Base-by-base conservation (phyloP, 2,797 vertebrate genomes). In the Sylvia borin region DNA sequence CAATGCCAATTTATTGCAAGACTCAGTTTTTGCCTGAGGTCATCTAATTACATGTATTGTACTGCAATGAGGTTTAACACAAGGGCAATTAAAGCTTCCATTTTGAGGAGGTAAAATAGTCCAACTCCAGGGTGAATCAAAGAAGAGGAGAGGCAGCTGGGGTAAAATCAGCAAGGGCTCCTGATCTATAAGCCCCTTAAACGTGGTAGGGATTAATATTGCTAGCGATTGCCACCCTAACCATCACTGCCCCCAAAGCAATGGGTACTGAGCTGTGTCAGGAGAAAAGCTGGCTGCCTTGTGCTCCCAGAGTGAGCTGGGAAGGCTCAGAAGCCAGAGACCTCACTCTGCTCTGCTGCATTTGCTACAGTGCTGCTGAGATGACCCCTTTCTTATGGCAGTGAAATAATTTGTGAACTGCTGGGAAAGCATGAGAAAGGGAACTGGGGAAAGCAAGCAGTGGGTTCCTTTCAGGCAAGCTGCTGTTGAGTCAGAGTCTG, bases 1-100 rank as follows among this genome's bases (percentile, higher is more conserved):
- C 34, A 92, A 85, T 50, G 36, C n/a, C 81, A 72, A 55, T 85
- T 92, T 93, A 93, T 42, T 76, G 81, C 60, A 87, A 76, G 70
- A 86, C 58, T 83, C 66, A 1, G 2, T 51, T 93, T 74, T 83
- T 89, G 79, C 93, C 92, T 77, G 83, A 95, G 92, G 78, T 84
- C 51, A 51, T 85, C 92, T 92, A 83, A 84, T 78, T 73, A 81
- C 62, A 67, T 25, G 24, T 68, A 68, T 66, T 61, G 73, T 68
- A 87, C 60, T 8, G 0, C 75, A 90, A 57, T 51, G 92, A 82
- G 90, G 74, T 88, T 80, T 73, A 96, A 85, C 83, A 84, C 31
- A 29, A 93, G 78, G 64, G 45, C 58, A 88, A 92, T 91, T 92
- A 95, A 94, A 87, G 54, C 65, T 88, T 92, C 57, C 81, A 64